Evolutionary conservation across 2,797 vertebrate genomes (phyloP).

Genomic region (Muscicapa comitata): DNA sequence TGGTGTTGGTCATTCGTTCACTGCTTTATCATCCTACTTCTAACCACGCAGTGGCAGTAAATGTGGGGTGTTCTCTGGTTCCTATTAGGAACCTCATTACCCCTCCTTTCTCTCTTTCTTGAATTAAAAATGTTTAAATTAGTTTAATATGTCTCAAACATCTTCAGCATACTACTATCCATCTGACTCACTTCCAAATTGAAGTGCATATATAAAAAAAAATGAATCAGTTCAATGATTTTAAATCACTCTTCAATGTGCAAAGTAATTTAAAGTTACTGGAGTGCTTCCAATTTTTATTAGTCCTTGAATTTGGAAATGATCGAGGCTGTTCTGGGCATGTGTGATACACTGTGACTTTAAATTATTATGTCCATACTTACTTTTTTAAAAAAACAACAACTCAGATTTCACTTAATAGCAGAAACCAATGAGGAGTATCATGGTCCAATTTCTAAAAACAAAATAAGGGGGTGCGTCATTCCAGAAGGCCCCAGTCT

Average conservation of each 20-base stretch:
- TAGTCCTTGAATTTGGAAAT: conserved; percentile 80
- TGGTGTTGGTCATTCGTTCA: neutral
- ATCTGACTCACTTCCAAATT: conserved; percentile 76
- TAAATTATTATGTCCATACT: conserved; percentile 56
- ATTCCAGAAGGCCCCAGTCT: neutral
- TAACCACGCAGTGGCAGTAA: neutral
- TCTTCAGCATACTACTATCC: conserved; percentile 64
- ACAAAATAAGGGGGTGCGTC: neutral
- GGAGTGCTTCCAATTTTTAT: conserved; percentile 82
- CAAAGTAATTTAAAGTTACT: conserved; percentile 82
- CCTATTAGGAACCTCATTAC: conserved; percentile 46
- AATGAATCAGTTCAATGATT: conserved; percentile 78
- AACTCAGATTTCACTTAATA: conserved; percentile 21
- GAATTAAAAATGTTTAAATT: conserved; percentile 67
- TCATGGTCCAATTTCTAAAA: neutral
- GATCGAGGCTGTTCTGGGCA: conserved; percentile 72
- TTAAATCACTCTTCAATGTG: conserved; percentile 80
- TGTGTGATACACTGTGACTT: conserved; percentile 71
- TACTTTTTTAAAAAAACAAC: neutral
- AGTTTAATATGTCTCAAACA: conserved; percentile 57
- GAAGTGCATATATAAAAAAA: conserved; percentile 74
- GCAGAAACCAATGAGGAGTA: conserved; percentile 4
- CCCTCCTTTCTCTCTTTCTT: conserved; percentile 57
- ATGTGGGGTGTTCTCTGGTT: neutral
- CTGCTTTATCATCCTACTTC: neutral